Evolutionary conservation across 1,140 invertebrate species (phyloP), one percentile per base, ranked within the genome.

Genomic region (Parasteatoda tepidariorum): DNA sequence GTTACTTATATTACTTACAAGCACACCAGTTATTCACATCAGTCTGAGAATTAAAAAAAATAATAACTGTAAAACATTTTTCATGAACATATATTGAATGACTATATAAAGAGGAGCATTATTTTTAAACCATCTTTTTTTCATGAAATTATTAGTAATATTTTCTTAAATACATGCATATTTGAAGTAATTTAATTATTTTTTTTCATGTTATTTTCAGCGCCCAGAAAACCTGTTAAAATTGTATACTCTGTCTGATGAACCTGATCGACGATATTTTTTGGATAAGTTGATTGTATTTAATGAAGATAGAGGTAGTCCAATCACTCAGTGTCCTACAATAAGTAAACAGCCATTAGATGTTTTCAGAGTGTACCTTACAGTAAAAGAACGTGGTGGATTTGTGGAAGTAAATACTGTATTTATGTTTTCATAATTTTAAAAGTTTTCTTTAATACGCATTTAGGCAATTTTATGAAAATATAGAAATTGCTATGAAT

Each of bases 321-420:
- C 97, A 61, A 96, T 99, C 86, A 95, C 95, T 74, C 94, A 95
- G 85, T 97, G 97, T 91, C 98, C 98, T 59, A 96, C 95, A 87
- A 98, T 99, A 90, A 97, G 95, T 90, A 99, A 99, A 92, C 96
- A 98, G 91, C 96, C 97, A 87, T 92, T 99, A 87, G 98, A 99
- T 93, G 94, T 99, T 87, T 99, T 96, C 92, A 92, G 95, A 88
- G 93, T 99, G 86, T 99, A 99, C 90, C 91, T 95, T 89, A 94
- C 94, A 90, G 97, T 98, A 87, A 95, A 97, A 91, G 97, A 98
- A 88, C 93, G 96, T 88, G 97, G 97, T 88, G 98, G 97, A 88
- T 98, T 98, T 92, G 93, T 97, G 90, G 97, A 98, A 93, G 97
- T 98, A 92, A 73, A 64, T 92, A 24, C 67, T 66, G 30, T 9